Conservation (phyloP, 2,888 invertebrate species). For the Luperina testacea region DNA sequence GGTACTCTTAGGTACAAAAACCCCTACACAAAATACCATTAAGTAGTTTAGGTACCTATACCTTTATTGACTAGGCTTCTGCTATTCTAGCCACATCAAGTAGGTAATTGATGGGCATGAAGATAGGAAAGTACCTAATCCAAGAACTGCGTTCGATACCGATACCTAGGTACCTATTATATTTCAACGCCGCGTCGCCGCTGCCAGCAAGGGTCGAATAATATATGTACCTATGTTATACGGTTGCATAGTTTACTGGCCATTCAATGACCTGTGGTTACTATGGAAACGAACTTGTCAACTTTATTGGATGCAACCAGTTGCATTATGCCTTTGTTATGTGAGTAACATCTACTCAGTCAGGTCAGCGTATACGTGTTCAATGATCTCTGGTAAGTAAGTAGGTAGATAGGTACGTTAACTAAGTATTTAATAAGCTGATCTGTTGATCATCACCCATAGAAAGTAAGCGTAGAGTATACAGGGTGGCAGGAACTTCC, state of each 20-base stretch:
- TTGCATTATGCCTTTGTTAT: slow-evolving; percentile 1
- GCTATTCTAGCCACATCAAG: neutral
- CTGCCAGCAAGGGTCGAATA: neutral
- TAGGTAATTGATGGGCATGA: slow-evolving; percentile 16
- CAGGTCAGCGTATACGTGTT: neutral
- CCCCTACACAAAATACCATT: neutral
- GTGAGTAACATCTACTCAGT: neutral
- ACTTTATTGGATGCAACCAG: slow-evolving; percentile 37
- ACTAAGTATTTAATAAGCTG: neutral
- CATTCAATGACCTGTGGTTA: slow-evolving; percentile 53
- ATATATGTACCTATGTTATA: too few species aligned
- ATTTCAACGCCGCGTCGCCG: too few species aligned
- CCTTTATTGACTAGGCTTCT: neutral
- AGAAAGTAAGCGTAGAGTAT: neutral
- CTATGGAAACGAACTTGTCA: slow-evolving; percentile 55
- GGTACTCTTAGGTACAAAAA: too few species aligned
- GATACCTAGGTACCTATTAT: slow-evolving; percentile 61
- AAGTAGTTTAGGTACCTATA: neutral
- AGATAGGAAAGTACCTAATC: slow-evolving; percentile 45
- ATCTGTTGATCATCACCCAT: neutral
- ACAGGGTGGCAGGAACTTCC: too few species aligned
- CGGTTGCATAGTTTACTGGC: slow-evolving; percentile 39
- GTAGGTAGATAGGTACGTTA: neutral
- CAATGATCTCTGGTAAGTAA: neutral
- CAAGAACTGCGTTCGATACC: slow-evolving; percentile 65